phyloP scores from a whole-genome alignment of 2,888 invertebrate species.

The Pristionchus mayeri region DNA sequence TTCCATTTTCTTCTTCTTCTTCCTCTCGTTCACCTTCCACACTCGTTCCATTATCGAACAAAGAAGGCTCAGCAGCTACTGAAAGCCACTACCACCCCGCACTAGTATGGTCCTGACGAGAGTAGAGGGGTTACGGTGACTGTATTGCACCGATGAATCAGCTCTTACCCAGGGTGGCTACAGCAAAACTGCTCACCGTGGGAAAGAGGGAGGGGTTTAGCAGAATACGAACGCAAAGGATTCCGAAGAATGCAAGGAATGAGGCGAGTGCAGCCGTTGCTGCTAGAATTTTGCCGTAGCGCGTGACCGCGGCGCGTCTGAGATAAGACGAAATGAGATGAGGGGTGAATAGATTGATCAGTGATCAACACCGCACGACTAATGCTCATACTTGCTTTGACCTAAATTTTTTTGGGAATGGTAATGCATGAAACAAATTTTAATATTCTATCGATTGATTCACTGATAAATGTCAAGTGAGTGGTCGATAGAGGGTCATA shows the following conservation, averaged over 20 bases:
- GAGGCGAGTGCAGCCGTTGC: conserved; percentile 20
- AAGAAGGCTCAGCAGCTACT: not conserved
- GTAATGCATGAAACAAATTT: not conserved
- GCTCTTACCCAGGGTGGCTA: not conserved
- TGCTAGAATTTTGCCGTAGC: too few relatives aligned
- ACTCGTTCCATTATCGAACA: conserved; percentile 26
- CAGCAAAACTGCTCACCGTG: not conserved
- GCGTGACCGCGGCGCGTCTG: conserved; percentile 29
- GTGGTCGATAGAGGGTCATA: too few relatives aligned
- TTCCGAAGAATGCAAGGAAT: conserved; percentile 40
- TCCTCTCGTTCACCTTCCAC: not conserved
- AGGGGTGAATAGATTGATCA: conserved; percentile 7
- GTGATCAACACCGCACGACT: not conserved
- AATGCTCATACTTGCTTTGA: not conserved
- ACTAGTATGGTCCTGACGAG: not conserved
- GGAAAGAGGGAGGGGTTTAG: conserved; percentile 7
- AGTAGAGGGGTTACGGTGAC: not conserved
- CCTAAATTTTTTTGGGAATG: not conserved
- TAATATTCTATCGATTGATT: not conserved
- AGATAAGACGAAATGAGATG: conserved; percentile 29
- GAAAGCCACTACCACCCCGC: not conserved
- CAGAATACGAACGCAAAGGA: not conserved
- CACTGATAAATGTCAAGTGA: not conserved
- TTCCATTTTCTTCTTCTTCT: conserved; percentile 1
- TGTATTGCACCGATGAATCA: not conserved